Conservation (phyloP, 2,113 vertebrate species). For the Rana temporaria region DNA sequence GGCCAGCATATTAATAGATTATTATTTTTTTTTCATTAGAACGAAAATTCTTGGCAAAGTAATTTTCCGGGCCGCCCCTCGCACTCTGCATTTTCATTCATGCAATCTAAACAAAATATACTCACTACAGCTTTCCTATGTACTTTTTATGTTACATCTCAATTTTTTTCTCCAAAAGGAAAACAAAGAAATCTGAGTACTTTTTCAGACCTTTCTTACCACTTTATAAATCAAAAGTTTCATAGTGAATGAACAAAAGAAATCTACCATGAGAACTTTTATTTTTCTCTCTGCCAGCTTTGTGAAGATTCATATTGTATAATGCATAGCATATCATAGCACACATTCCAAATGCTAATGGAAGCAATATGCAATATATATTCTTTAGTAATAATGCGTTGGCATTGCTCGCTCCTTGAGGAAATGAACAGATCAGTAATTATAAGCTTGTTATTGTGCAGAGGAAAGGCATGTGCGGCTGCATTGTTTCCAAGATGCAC, state of each 20-base stretch:
- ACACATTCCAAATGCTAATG: slow-evolving; percentile 44
- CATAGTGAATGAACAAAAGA: slow-evolving; percentile 10
- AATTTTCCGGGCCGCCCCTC: no score
- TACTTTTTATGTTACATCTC: slow-evolving; percentile 1
- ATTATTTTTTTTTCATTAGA: no score
- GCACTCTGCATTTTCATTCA: no score
- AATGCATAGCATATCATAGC: slow-evolving; percentile 36
- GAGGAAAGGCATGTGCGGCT: slow-evolving; percentile 51
- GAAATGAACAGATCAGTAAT: slow-evolving; percentile 56
- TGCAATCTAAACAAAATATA: no score
- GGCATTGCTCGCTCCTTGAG: slow-evolving; percentile 43
- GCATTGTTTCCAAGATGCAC: slow-evolving; percentile 51
- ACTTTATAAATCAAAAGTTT: slow-evolving; percentile 19
- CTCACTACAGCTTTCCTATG: neutral
- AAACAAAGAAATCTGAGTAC: neutral
- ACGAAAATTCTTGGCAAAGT: no score
- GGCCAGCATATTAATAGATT: no score
- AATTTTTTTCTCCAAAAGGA: neutral
- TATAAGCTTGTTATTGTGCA: slow-evolving; percentile 53
- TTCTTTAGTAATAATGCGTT: slow-evolving; percentile 36
- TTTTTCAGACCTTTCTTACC: slow-evolving; percentile 15
- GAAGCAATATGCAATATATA: slow-evolving; percentile 45
- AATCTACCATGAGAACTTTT: neutral
- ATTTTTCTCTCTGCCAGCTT: neutral
- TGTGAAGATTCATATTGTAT: slow-evolving; percentile 35